Evolutionary conservation across 2,797 vertebrate species (phyloP), one percentile per base, ranked within the genome.

Genomic region (Nothura maculosa): DNA sequence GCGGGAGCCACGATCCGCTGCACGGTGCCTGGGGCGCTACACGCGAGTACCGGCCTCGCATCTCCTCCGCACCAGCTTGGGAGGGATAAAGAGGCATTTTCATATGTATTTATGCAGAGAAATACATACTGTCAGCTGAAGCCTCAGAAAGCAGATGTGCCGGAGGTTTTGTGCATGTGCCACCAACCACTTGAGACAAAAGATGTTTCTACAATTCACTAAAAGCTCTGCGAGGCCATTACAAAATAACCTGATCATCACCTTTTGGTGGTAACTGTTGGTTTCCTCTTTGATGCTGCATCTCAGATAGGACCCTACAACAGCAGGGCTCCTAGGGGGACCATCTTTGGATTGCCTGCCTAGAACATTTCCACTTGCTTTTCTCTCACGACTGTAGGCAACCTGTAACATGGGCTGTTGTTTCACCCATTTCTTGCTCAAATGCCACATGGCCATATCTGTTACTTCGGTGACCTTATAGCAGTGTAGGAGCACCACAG

Each of bases 21-120:
- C 54, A 89, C 92, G 94, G 77, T 86, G 96, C 95, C 96, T 96
- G 81, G 95, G 96, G 96, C 95, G 88, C 92, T 95, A 88, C 93
- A 93, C 61, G 77, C 48, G 55, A 94, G 63, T 77, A 91, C 81
- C 85, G 85, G 91, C 82, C 94, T 96, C 95, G 95, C 89, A 96
- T 95, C 95, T 96, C 79, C 63, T 81, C 52, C 81, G 54, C 30
- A 67, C 22, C 89, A 40, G 12, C 40, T 40, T 40, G 40, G 40
- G 40, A 40, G 40, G 40, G 89, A 92, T 73, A 73, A 96, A 96
- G 92, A 89, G 57, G 38, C 58, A 43, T 88, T 94, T 95, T 93
- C 80, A 58, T 84, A 92, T 84, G 91, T 95, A 87, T 90, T 70
- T 95, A 86, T 90, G 77, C 76, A 89, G 43, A 92, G 80, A 91